Conservation (phyloP, 2,797 vertebrate species). For the Scleropages formosus region DNA sequence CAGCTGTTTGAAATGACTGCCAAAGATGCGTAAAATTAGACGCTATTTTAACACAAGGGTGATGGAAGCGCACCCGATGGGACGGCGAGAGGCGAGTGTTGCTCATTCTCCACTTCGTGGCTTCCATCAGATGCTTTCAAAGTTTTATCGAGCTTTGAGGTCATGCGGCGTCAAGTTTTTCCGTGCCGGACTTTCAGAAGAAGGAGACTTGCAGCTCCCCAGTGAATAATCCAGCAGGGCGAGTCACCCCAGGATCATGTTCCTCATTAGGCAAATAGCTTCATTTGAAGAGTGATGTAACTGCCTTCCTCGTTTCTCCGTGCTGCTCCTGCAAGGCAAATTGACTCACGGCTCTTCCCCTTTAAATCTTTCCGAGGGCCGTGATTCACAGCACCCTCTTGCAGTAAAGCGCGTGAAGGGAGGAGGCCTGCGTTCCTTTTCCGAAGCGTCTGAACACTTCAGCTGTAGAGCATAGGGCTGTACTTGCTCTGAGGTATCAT, state of each 20-base stretch:
- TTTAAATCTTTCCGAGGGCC: not conserved
- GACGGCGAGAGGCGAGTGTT: not conserved
- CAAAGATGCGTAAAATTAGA: not conserved
- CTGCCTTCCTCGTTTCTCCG: not conserved
- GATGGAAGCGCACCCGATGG: too few relatives aligned
- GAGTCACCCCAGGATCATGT: not conserved
- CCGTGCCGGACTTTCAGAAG: not conserved
- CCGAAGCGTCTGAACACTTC: too few relatives aligned
- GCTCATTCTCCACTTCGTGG: not conserved
- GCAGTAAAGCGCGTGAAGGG: not conserved
- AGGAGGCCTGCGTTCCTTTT: not conserved
- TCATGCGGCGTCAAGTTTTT: not conserved
- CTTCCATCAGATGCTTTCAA: slow-evolving; percentile 13
- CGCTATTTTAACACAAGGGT: not conserved
- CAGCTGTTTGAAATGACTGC: not conserved
- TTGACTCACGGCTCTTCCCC: slow-evolving; percentile 8
- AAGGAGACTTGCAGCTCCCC: slow-evolving; percentile 2
- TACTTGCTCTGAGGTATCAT: too few relatives aligned
- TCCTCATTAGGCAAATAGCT: not conserved
- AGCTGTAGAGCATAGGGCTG: not conserved
- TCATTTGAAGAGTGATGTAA: slow-evolving; percentile 2
- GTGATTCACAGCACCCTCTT: not conserved
- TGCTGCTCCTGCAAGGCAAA: slow-evolving; percentile 4
- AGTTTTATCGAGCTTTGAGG: not conserved
- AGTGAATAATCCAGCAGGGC: not conserved